Base-by-base conservation (phyloP, 2,888 invertebrate species). In the Cephus runcator region DNA sequence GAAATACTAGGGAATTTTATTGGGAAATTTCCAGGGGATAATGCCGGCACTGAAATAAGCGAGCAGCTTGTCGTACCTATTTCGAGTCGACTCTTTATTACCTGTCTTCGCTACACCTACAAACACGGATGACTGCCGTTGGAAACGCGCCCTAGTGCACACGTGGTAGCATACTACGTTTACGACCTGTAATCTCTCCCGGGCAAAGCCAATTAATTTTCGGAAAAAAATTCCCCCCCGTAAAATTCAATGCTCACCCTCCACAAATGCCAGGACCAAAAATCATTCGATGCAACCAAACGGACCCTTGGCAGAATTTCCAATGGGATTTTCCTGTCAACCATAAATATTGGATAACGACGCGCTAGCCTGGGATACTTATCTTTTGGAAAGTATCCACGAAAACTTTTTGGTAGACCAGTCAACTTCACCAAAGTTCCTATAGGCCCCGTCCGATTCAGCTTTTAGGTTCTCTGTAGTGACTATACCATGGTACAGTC, bases 201-300 rank as follows among this genome's bases (percentile, higher is more conserved):
- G 69, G 75, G 80, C 75, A 75, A 75, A 80, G 79, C 75, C 80
- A 81, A 82, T 82, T 81, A 81, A 73, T 79, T 77, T 77, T 71
- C 75, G 40, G 0, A 35, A 23, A 23, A 34, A 79, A 74, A 76
- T 74, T 69, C 69, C 31, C 40, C 30, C 33, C 6, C 68, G 68
- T 0, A 73, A 69, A 75, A 73, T 75, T 73, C 73, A 33, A 68
- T 73, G 4, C 31, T n/a, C 15, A 4, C 33, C 56, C 34, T 33
- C 15, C 9, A 11, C 9, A 23, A 23, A 73, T 34, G 80, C 35
- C 15, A 34, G 56, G 69, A 56, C 1, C n/a, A 34, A 31, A 71
- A 34, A 75, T 73, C 56, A 75, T 73, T 69, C 36, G 56, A 75
- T 75, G 69, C 73, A 36, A 78, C 71, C 75, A 73, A 69, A n/a